These are phyloP conservation scores for Cassiopea andromeda DNA, from an alignment of 30 jellyfish, hydroid and myxozoan genomes.

Conservation along the genomic window DNA sequence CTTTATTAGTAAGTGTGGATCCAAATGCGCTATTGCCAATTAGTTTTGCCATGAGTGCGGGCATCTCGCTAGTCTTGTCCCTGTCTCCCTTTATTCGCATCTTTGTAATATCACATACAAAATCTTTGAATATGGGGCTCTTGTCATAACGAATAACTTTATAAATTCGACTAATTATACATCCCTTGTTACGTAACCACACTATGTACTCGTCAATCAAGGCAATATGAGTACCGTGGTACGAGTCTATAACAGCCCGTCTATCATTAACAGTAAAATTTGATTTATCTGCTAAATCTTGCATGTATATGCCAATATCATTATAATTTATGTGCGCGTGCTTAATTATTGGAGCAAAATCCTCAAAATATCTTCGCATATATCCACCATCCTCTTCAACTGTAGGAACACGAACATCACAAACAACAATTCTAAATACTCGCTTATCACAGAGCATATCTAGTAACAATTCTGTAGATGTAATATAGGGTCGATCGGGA, in stretches of 20 bases:
- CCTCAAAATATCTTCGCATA: background rate
- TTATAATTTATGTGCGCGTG: background rate
- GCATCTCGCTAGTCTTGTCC: too few relatives aligned
- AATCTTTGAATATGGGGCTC: background rate
- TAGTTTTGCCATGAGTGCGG: too few relatives aligned
- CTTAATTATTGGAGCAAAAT: conserved; percentile 24
- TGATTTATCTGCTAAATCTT: background rate
- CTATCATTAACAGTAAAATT: background rate
- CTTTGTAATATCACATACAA: too few relatives aligned
- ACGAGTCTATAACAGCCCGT: too few relatives aligned
- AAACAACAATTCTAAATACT: too few relatives aligned
- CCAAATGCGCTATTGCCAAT: conserved; percentile 8
- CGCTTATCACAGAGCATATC: background rate
- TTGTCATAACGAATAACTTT: background rate
- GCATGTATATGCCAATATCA: conserved; percentile 17
- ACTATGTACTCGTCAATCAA: background rate
- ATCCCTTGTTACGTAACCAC: too few relatives aligned
- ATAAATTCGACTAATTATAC: background rate
- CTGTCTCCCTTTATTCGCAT: too few relatives aligned
- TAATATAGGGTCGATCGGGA: too few relatives aligned
- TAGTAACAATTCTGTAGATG: too few relatives aligned
- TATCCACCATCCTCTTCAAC: too few relatives aligned
- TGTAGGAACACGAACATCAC: too few relatives aligned
- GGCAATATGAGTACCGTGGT: background rate
- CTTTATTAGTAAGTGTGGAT: background rate